These are phyloP conservation scores for Thalassophryne amazonica DNA, from an alignment of 2,797 vertebrate species.

Conservation along the genomic window DNA sequence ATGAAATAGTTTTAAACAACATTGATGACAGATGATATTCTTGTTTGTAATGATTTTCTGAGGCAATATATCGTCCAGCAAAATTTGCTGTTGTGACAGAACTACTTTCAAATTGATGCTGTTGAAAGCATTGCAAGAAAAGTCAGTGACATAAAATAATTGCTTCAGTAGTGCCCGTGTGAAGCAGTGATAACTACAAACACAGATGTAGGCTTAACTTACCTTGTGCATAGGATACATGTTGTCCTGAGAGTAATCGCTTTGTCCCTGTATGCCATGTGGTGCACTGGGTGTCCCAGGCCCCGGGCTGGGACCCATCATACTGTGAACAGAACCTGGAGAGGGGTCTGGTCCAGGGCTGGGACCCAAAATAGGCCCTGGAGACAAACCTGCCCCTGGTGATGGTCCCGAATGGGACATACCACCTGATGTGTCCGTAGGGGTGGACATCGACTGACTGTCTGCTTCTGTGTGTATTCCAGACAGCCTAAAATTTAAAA, in stretches of 20 bases:
- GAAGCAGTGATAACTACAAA: neutral
- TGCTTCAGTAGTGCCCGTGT: neutral
- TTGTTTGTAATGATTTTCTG: too few species aligned
- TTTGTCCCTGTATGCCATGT: constrained; percentile 84
- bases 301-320: constrained; percentile 93
- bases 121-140: too few species aligned
- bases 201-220: neutral
- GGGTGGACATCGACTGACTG: constrained; percentile 91
- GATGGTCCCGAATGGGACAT: constrained; percentile 97
- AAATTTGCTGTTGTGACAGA: too few species aligned
- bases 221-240: constrained; percentile 96
- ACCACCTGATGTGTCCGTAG: constrained; percentile 85
- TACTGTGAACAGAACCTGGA: constrained; percentile 94
- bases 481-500: constrained; percentile 16
- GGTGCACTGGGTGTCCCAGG: constrained; percentile 90
- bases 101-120: too few species aligned
- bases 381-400: constrained; percentile 92
- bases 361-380: constrained; percentile 93
- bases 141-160: neutral
- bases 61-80: too few species aligned
- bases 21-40: too few species aligned
- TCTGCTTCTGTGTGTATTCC: constrained; percentile 22
- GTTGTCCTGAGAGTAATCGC: constrained; percentile 89
- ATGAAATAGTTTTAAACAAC: too few species aligned
- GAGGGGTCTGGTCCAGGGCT: constrained; percentile 96